Evolutionary conservation across 2,888 invertebrate species (phyloP).

Genomic region (Gastracanthus pulcherrimus): DNA sequence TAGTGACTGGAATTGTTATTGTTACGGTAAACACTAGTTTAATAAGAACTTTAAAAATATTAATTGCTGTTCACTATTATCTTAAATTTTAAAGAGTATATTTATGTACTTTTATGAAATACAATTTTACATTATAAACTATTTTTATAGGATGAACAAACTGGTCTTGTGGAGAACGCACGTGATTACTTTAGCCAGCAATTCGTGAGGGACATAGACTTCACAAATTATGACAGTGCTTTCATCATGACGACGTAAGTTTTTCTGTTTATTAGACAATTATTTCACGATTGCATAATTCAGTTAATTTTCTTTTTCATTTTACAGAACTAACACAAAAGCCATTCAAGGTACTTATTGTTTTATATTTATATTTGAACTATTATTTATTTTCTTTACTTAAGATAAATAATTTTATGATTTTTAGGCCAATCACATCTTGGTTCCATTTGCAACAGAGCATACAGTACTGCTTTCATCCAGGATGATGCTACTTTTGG

Average conservation of each 20-base stretch:
- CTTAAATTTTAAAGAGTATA: background rate
- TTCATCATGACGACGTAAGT: background rate
- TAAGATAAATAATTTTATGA: background rate
- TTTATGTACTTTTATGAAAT: background rate
- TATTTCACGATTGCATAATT: background rate
- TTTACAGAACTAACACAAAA: background rate
- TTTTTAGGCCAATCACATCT: background rate
- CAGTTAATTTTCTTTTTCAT: background rate
- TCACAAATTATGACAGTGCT: background rate
- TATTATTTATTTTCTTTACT: background rate
- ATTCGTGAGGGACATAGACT: background rate
- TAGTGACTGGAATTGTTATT: conserved; percentile 14
- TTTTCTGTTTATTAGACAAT: background rate
- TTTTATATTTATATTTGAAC: too few relatives aligned
- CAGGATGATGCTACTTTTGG: conserved; percentile 71
- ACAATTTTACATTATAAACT: background rate
- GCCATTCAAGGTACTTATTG: background rate
- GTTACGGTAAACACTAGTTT: background rate
- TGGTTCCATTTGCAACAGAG: conserved; percentile 13
- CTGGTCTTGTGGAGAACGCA: background rate
- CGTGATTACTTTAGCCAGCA: background rate
- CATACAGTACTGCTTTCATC: conserved; percentile 54
- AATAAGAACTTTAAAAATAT: background rate
- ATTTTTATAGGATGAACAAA: background rate
- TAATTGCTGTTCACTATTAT: background rate